Evolutionary conservation across 2,888 invertebrate genomes (phyloP).

Genomic region (Myopa tessellatipennis): DNA sequence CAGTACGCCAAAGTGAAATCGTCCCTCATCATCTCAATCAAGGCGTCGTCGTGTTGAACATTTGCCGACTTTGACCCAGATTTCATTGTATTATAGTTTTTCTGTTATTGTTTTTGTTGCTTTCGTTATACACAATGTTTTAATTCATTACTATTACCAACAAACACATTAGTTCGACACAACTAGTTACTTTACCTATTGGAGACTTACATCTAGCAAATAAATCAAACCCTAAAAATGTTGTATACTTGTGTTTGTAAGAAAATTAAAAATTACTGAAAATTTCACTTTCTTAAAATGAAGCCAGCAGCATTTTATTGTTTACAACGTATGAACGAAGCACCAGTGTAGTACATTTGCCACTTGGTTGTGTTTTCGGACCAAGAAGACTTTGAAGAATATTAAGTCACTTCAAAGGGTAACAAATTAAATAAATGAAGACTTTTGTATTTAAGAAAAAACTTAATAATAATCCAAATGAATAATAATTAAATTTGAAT

Average conservation of each 20-base stretch:
- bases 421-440: no score
- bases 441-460: no score
- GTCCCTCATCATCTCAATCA: slow-evolving; percentile 13
- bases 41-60: slow-evolving; percentile 36
- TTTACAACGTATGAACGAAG: not conserved
- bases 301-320: not conserved
- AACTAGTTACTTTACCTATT: not conserved
- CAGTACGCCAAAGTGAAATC: slow-evolving; percentile 19
- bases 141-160: slow-evolving; percentile 6
- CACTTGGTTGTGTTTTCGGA: no score
- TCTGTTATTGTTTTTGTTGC: not conserved
- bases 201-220: not conserved
- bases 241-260: slow-evolving; percentile 1
- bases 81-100: slow-evolving; percentile 38
- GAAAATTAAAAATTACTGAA: not conserved
- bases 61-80: slow-evolving; percentile 49
- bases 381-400: no score
- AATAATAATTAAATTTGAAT: no score
- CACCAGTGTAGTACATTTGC: not conserved
- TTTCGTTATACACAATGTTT: not conserved
- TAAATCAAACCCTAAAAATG: not conserved
- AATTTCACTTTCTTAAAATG: slow-evolving; percentile 23
- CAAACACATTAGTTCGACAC: not conserved
- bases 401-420: no score
- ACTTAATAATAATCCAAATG: no score